phyloP scores from a whole-genome alignment of 2,797 vertebrate species.

The Falco peregrinus region DNA sequence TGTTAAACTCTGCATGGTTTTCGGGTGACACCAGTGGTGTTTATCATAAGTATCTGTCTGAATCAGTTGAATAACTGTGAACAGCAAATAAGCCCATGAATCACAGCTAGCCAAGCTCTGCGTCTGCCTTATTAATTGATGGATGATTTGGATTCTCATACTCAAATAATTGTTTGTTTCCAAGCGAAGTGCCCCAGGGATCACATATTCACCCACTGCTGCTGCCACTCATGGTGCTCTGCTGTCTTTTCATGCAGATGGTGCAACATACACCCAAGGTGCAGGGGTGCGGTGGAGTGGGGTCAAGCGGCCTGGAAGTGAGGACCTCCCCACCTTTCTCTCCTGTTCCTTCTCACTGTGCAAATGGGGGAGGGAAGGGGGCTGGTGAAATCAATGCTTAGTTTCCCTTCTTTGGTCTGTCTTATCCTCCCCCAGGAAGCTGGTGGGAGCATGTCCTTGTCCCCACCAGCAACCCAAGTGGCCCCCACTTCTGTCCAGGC shows the following conservation, averaged over 20 bases:
- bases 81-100: neutral
- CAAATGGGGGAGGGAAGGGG: neutral
- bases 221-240: neutral
- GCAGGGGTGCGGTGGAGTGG: neutral
- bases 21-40: neutral
- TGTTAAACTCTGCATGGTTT: neutral
- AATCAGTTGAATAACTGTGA: neutral
- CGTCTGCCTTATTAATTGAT: accelerated
- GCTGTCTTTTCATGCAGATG: neutral
- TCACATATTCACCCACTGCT: neutral
- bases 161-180: neutral
- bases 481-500: neutral
- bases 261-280: neutral
- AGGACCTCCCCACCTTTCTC: neutral
- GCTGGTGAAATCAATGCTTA: neutral
- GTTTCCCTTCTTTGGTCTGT: neutral
- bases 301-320: neutral
- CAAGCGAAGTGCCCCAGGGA: neutral
- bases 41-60: neutral
- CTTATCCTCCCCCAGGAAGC: neutral
- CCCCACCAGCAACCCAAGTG: accelerated
- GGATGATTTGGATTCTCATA: neutral
- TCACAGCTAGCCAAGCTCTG: neutral
- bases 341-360: neutral
- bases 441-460: neutral